Evolutionary conservation across 2,888 invertebrate genomes (phyloP).

Genomic region (Girardia tigrina): DNA sequence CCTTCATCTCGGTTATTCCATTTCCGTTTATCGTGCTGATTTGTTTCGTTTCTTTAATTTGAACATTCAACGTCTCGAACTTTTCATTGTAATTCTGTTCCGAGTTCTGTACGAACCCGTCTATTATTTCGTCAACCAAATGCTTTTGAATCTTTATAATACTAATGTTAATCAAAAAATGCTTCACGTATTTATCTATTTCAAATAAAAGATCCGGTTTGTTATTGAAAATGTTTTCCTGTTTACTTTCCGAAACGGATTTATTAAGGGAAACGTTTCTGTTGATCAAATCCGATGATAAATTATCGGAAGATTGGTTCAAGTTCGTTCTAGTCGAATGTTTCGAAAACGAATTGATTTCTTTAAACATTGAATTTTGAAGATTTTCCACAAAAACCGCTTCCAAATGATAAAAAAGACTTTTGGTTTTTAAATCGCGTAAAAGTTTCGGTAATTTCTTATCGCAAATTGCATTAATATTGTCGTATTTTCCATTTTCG

Average conservation of each 20-base stretch:
- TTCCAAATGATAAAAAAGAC: conserved; percentile 2
- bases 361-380: background rate
- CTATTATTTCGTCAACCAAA: background rate
- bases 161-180: background rate
- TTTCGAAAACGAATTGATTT: background rate
- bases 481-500: background rate
- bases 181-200: background rate
- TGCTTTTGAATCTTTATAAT: background rate
- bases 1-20: background rate
- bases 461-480: background rate
- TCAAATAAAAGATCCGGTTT: background rate
- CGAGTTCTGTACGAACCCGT: background rate
- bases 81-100: background rate
- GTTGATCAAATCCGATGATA: background rate
- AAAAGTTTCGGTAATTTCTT: background rate
- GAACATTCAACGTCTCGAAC: background rate
- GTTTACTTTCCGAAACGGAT: background rate
- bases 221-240: background rate
- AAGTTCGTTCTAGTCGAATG: background rate
- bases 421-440: background rate
- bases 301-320: background rate
- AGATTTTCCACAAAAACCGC: background rate
- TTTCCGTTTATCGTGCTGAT: background rate
- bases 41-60: background rate
- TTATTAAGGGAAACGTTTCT: background rate